Conservation (phyloP, 2,797 vertebrate species). For the Picus viridis region DNA sequence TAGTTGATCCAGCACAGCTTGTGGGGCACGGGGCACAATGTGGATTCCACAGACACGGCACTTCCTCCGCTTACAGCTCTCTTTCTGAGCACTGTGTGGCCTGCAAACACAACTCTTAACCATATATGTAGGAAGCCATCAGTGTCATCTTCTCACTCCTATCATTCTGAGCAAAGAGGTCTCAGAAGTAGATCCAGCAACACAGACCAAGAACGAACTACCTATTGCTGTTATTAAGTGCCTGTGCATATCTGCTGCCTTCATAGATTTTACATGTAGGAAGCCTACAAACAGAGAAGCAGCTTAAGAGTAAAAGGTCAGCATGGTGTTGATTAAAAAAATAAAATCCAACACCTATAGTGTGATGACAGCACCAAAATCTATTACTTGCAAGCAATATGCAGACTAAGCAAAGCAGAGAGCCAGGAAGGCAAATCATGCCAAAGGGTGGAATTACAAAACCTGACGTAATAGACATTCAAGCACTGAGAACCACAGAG, state of each 20-base stretch:
- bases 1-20: not conserved
- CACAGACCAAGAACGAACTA: slow-evolving; percentile 18
- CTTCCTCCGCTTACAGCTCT: not conserved
- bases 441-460: not conserved
- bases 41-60: not conserved
- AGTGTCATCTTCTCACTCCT: not conserved
- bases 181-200: not conserved
- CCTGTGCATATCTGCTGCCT: not conserved
- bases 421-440: not conserved
- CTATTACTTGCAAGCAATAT: not conserved
- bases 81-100: not conserved
- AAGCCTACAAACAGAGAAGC: not conserved
- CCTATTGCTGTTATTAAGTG: slow-evolving; percentile 10
- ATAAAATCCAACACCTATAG: not conserved
- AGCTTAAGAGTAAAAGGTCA: not conserved
- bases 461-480: not conserved
- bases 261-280: not conserved
- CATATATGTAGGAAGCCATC: not conserved
- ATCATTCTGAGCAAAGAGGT: not conserved
- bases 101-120: not conserved
- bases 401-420: not conserved
- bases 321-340: not conserved
- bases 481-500: not conserved
- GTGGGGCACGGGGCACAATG: not conserved
- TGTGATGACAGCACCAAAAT: not conserved